Evolutionary conservation across 1,140 invertebrate genomes (phyloP).

Genomic region (Dufourea novaeangliae): DNA sequence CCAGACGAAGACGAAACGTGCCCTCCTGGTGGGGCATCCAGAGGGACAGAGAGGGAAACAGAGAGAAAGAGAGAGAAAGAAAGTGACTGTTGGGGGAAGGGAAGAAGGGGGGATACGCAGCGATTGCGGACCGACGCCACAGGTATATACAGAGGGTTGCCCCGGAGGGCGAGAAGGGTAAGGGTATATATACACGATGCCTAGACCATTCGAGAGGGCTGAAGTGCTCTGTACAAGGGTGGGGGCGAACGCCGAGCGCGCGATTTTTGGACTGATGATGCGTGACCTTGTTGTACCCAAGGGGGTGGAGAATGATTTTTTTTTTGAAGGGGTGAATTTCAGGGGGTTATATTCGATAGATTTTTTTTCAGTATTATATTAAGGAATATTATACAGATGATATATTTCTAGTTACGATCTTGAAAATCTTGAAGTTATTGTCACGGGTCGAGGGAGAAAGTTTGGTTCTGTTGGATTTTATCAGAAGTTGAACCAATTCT

Average conservation of each 20-base stretch:
- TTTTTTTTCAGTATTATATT: too few species aligned
- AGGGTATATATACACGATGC: not conserved
- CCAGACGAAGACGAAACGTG: conserved; percentile 15
- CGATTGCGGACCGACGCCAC: conserved; percentile 22
- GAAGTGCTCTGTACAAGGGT: not conserved
- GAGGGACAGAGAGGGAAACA: not conserved
- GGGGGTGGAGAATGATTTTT: not conserved
- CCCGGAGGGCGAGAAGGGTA: not conserved
- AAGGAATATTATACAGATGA: too few species aligned
- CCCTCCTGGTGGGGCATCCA: not conserved
- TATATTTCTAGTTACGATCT: too few species aligned
- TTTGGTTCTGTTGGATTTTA: too few species aligned
- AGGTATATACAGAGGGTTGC: conserved; percentile 22
- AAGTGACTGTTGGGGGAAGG: not conserved
- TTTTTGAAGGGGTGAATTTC: not conserved
- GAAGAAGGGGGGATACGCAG: not conserved
- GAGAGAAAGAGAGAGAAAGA: not conserved
- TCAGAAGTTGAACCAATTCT: too few species aligned
- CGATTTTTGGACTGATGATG: conserved; percentile 7
- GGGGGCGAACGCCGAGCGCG: not conserved
- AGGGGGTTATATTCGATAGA: too few species aligned
- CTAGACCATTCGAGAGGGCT: not conserved
- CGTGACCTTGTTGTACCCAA: not conserved
- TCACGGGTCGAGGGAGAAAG: too few species aligned
- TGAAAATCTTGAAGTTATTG: too few species aligned